These are phyloP conservation scores for Cyclura pinguis DNA, from an alignment of 2,797 vertebrate genomes.

Conservation along the genomic window DNA sequence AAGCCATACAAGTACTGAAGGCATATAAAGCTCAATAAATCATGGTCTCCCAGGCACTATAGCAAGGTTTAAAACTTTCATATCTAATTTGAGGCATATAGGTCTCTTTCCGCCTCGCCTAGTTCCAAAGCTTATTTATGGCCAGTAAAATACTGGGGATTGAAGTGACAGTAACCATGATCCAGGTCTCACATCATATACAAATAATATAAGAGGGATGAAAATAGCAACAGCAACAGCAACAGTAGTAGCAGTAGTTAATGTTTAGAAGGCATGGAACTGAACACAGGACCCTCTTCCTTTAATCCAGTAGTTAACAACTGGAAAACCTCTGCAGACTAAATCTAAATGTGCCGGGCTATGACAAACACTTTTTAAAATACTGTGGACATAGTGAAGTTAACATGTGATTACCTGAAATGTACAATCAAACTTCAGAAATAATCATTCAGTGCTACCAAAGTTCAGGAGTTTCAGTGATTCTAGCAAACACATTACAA, in stretches of 20 bases:
- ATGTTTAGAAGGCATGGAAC: too few species aligned
- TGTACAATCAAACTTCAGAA: neutral
- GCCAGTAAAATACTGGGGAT: constrained; percentile 8
- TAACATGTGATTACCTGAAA: neutral
- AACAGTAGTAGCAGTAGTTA: too few species aligned
- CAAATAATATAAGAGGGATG: too few species aligned
- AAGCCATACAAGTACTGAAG: neutral
- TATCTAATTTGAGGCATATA: neutral
- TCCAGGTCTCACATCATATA: too few species aligned
- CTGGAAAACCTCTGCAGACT: neutral
- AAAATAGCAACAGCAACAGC: too few species aligned
- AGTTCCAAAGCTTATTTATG: neutral
- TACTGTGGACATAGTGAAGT: neutral
- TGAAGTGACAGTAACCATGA: neutral
- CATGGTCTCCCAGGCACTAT: neutral
- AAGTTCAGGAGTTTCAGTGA: neutral
- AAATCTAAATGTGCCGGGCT: neutral
- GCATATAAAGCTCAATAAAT: neutral
- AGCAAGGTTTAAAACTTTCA: neutral
- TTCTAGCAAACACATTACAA: neutral
- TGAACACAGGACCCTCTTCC: neutral
- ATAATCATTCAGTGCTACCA: neutral
- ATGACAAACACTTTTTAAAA: neutral
- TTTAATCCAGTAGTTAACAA: neutral
- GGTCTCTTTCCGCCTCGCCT: neutral